phyloP scores from a whole-genome alignment of 2,113 vertebrate species.

The Neofelis nebulosa region DNA sequence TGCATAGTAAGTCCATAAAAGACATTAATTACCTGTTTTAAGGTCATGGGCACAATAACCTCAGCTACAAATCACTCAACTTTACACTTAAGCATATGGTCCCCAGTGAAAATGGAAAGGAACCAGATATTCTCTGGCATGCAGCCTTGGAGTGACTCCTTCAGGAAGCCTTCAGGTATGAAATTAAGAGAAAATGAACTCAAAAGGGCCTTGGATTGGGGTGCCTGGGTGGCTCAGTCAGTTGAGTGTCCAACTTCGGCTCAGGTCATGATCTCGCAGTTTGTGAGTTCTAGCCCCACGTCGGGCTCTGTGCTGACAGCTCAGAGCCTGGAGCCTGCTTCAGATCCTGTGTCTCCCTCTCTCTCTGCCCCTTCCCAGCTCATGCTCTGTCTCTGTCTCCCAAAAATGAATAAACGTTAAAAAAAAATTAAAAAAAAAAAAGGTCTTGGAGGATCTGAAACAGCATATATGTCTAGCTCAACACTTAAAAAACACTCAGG shows the following conservation, averaged over 20 bases:
- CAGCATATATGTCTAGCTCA: background rate
- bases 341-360: too few relatives aligned
- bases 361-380: too few relatives aligned
- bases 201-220: background rate
- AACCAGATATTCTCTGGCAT: background rate
- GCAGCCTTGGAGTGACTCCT: background rate
- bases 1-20: background rate
- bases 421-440: background rate
- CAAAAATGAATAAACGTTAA: too few relatives aligned
- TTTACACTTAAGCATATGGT: background rate
- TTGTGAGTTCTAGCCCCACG: too few relatives aligned
- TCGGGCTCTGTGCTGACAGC: too few relatives aligned
- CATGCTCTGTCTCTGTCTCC: too few relatives aligned
- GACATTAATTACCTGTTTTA: background rate
- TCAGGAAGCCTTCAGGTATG: background rate
- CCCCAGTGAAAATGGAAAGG: background rate
- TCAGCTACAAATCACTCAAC: background rate
- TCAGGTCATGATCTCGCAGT: too few relatives aligned
- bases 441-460: background rate
- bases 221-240: too few relatives aligned
- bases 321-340: too few relatives aligned
- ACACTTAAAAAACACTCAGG: background rate
- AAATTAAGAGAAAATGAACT: background rate
- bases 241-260: too few relatives aligned
- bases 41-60: background rate